Evolutionary conservation across 2,888 invertebrate species (phyloP).

Genomic region (Acrobasis consociella): DNA sequence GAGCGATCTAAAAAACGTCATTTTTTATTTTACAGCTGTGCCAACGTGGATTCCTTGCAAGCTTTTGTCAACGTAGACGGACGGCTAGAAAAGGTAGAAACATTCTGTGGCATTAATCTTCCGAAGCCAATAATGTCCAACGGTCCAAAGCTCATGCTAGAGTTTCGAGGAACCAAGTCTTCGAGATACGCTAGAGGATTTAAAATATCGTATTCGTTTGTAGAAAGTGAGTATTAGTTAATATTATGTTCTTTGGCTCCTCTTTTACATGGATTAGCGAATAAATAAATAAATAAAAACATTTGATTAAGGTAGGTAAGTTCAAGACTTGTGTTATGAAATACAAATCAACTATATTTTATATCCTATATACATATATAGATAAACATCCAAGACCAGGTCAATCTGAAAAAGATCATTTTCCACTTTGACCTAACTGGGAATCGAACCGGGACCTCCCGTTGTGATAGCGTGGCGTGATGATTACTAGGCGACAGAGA

Average conservation of each 20-base stretch:
- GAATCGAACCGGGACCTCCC: too few species aligned
- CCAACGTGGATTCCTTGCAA: conserved; percentile 89
- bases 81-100: conserved; percentile 92
- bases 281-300: too few species aligned
- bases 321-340: too few species aligned
- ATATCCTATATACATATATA: too few species aligned
- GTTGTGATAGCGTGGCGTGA: too few species aligned
- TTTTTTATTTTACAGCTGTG: conserved; percentile 84
- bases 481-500: too few species aligned
- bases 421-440: too few species aligned
- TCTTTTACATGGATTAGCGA: background rate
- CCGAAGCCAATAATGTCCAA: conserved; percentile 97
- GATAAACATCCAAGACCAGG: too few species aligned
- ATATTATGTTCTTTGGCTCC: background rate
- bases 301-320: too few species aligned
- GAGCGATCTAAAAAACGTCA: too few species aligned
- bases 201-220: conserved; percentile 93
- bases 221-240: conserved; percentile 89
- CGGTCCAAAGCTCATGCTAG: conserved; percentile 92
- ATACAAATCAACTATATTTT: too few species aligned
- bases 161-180: conserved; percentile 91
- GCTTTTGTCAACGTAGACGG: conserved; percentile 92
- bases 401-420: too few species aligned
- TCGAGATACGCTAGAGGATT: conserved; percentile 92
- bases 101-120: conserved; percentile 91